Base-by-base conservation (phyloP, 2,888 invertebrate genomes). In the Periphyllus acericola region DNA sequence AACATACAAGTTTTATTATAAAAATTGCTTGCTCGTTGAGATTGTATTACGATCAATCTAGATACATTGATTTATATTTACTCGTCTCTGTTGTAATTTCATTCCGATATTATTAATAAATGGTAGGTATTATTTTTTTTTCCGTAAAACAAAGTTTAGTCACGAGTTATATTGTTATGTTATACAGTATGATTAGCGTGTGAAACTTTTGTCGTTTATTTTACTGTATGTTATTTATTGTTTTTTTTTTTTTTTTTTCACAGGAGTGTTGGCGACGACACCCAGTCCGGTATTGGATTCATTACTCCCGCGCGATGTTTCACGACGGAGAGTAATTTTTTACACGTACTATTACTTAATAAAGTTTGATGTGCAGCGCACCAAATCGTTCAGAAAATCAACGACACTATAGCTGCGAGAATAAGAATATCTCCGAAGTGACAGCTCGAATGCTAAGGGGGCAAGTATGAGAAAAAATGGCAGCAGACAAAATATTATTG, bases 301-400 rank as follows among this genome's bases (percentile, higher is more conserved):
- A 71, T 40, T 82, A 34, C 34, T 72, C 32, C 32, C 25, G 32
- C 19, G 9, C 19, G 52, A 34, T 68, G 52, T 72, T 72, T 82
- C 34, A n/a, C 71, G 52, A 82, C 8, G 55, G n/a, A 55, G 19
- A 83, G 55, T 34, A 36, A 25, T 55, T 83, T 72, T 72, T 83
- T 83, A 83, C 72, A 72, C 55, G n/a, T 19, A 71, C 68, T 32
- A 82, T 82, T 82, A 83, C 72, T 83, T 55, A 55, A 55, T 74
- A 36, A 83, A 83, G 55, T 83, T 83, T 74, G 83, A 83, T 72
- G 74, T 68, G 40, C 19, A 29, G 36, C 36, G 3, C 55, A 21
- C 36, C 36, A 55, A 83, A 74, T 83, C 72, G 55, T 83, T 74
- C 55, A 25, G n/a, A 80, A 71, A 71, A 68, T 25, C 71, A 25